Base-by-base conservation (phyloP, 2,797 vertebrate species). In the Parauchenoglanis ngamensis region DNA sequence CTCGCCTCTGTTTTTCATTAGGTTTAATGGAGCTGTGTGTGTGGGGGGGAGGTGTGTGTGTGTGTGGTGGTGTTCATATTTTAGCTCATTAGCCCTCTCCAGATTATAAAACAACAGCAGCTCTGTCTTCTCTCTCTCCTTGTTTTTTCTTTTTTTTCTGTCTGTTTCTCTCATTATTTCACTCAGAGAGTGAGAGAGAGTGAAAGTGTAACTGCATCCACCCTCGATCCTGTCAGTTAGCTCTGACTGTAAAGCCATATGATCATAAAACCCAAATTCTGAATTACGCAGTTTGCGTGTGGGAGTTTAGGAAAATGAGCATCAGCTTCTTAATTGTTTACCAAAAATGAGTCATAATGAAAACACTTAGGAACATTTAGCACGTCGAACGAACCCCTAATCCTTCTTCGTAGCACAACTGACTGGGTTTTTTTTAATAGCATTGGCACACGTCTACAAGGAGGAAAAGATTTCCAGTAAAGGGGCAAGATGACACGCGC, bases 51-150 rank as follows among this genome's bases (percentile, higher is more conserved):
- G 25, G 12, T 35, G 52, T n/a, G 83, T 67, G 54, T 65, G 63
- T 56, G 61, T 70, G 67, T 61, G 72, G 49, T 15, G 23, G 28
- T 35, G 28, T 73, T 52, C 78, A 73, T 68, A 68, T 83, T 81
- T 81, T 25, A 79, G 67, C 76, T 85, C 56, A 52, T 83, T 86
- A 54, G 11, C 56, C 52, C 44, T 56, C 25, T 65, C 13, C 84
- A 65, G 57, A 85, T 84, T 63, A 56, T 81, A 81, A 85, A 88
- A 85, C 87, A 85, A 81, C 40, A 61, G 75, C 40, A 80, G 49
- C 70, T 85, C 52, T 86, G 59, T 83, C 12, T 54, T 56, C 81
- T 23, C 57, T 21, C 73, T 57, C 28, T 72, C 23, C 17, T 1
- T 72, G 28, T 56, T 4, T 13, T 23, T 25, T 21, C 17, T n/a